Base-by-base conservation (phyloP, 2,888 invertebrate genomes). In the Heliconius erato region DNA sequence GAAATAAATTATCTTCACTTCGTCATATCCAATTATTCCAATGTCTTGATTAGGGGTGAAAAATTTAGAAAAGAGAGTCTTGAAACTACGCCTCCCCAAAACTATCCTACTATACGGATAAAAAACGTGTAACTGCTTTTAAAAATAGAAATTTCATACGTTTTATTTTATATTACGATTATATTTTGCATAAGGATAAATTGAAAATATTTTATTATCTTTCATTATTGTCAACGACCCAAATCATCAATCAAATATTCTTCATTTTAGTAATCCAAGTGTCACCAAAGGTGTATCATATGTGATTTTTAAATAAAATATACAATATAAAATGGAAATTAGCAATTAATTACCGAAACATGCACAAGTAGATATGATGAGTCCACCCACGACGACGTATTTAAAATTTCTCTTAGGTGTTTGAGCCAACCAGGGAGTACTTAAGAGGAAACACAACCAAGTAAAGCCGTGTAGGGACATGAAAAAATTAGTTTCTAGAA, bases 321-420 rank as follows among this genome's bases (percentile, higher is more conserved):
- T 40, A 40, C 1, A 40, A 11, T 0, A 40, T 11, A 40, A 40
- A 40, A 11, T 11, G 11, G 23, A 54, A 23, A 54, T 54, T 3
- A 54, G 23, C 23, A 54, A 54, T 0, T 23, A 23, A 23, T 88
- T 91, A 95, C 95, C 90, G 87, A 93, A 94, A 86, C 92, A 92
- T 54, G 94, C 93, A 83, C 86, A 88, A 40, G 94, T 92, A 16
- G 95, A 93, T 85, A 93, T 88, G 32, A 91, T 79, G 74, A 96
- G 88, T 19, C 96, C 96, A 80, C 91, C 80, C 16, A 94, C 86
- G 35, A 91, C 88, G 19, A 95, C 89, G 84, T 94, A 95, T 87
- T 95, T 95, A 81, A 91, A 95, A 90, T 96, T 96, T 40, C 94
- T 91, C 85, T 95, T 96, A 9, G 93, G 91, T 1, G 95, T 94